Percentiles rank a stretch among this genome's conserved stretches.
phyloP scores from a whole-genome alignment of 2,113 vertebrate species.

The Amphiprion percula region DNA sequence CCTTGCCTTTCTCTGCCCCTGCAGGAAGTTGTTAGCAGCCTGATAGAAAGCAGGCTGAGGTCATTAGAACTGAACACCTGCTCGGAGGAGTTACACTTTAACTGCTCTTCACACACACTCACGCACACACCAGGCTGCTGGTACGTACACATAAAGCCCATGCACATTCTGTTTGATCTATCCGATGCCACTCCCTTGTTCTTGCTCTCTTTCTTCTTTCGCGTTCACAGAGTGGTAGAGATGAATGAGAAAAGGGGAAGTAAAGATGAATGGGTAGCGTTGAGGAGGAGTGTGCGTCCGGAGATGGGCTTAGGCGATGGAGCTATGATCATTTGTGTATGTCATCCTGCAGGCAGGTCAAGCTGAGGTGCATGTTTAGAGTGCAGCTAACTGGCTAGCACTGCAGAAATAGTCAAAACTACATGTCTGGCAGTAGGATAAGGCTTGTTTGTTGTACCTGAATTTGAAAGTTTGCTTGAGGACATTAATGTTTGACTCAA shows the following conservation, averaged over 20 bases:
- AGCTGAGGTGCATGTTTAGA: slow-evolving; percentile 36
- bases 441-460: not conserved
- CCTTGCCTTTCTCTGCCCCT: slow-evolving; percentile 70
- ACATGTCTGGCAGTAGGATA: not conserved
- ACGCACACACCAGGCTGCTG: slow-evolving; percentile 27
- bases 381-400: not conserved
- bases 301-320: slow-evolving; percentile 55
- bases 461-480: not conserved
- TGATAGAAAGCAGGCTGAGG: slow-evolving; percentile 78
- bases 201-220: slow-evolving; percentile 47
- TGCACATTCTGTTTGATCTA: slow-evolving; percentile 69
- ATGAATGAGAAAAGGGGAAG: slow-evolving; percentile 69
- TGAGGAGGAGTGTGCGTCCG: slow-evolving; percentile 45
- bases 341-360: slow-evolving; percentile 56
- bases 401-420: not conserved
- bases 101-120: slow-evolving; percentile 71
- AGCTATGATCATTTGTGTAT: slow-evolving; percentile 54
- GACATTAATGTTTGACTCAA: not conserved
- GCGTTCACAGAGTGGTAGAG: slow-evolving; percentile 61
- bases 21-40: slow-evolving; percentile 80
- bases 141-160: slow-evolving; percentile 50
- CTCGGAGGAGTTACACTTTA: slow-evolving; percentile 80
- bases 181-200: slow-evolving; percentile 59
- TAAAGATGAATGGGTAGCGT: slow-evolving; percentile 54
- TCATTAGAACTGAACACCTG: slow-evolving; percentile 82